A percentile compares a stretch with the other conserved stretches of the same genome.
Conservation (phyloP, 2,797 vertebrate genomes). For the Cynopterus sphinx region DNA sequence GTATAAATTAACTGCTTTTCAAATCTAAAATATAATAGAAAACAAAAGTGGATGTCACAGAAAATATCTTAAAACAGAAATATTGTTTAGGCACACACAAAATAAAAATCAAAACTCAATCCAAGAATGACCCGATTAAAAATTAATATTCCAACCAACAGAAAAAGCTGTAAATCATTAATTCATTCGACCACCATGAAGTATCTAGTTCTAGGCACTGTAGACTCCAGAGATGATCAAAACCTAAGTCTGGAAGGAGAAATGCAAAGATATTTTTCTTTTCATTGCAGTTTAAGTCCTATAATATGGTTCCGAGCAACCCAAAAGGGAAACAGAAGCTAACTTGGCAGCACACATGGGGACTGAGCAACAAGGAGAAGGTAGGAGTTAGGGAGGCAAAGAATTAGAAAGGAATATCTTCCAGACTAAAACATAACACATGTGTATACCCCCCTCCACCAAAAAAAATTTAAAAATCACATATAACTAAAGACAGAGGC, state of each 20-base stretch:
- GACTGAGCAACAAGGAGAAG: not conserved
- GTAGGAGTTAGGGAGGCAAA: not conserved
- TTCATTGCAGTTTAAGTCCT: not conserved
- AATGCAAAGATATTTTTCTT: not conserved
- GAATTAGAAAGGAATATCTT: not conserved
- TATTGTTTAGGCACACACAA: not conserved
- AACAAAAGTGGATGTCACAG: not conserved
- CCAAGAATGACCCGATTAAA: not conserved
- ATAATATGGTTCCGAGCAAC: not conserved
- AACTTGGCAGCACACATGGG: not conserved
- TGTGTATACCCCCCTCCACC: not conserved
- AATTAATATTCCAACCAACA: not conserved
- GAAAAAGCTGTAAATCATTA: not conserved
- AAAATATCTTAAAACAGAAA: not conserved
- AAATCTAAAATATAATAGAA: not conserved
- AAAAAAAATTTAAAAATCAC: not conserved
- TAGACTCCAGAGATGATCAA: not conserved
- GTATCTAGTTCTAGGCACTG: not conserved
- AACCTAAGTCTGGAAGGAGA: not conserved
- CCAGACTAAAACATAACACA: not conserved
- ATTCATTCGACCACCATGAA: not conserved
- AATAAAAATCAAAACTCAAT: conserved; percentile 34
- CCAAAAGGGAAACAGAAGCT: not conserved
- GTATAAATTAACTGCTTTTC: not conserved
- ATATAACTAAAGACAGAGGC: not conserved